Base-by-base conservation (phyloP, 2,113 vertebrate species). In the Shinisaurus crocodilurus region DNA sequence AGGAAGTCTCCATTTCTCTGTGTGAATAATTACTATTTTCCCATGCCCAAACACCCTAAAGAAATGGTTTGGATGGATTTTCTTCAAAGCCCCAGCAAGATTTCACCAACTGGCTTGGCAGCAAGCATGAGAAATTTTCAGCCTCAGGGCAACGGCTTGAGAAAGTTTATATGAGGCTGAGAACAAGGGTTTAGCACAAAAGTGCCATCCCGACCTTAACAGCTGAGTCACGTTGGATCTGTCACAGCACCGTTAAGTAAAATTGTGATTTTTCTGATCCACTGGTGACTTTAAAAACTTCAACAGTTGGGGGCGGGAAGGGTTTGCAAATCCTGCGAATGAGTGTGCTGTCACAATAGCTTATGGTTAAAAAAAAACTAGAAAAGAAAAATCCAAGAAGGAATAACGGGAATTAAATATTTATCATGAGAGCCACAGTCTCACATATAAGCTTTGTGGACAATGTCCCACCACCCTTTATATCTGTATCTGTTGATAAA, bases 61-160 rank as follows among this genome's bases (percentile, higher is more conserved):
- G 75, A 86, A 94, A 91, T 63, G 87, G 91, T 92, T n/a, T 86
- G 87, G 88, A 2, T 92, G 40, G 86, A 90, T 95, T 95, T 95
- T 87, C 90, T 92, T 93, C 72, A 29, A 69, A 93, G 69, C 91
- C 87, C 16, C 60, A 74, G 85, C n/a, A 89, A 77, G 75, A 43
- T 94, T 82, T 94, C 57, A 89, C 43, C 63, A 60, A 0, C 29
- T 15, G 77, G 82, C 72, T 92, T 45, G 85, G 72, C 50, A 90
- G 70, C 37, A 86, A 79, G 82, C 85, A 84, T 87, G 65, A 90
- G 65, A 82, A 90, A 89, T 85, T 27, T 81, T 89, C 76, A 92
- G 88, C 93, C 90, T 87, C n/a, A 23, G 76, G 88, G 89, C 70
- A 92, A 45, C n/a, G 85, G 84, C 74, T 91, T 85, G 84, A 92